phyloP scores from a whole-genome alignment of 2,888 invertebrate species.

The Drosophila limbata region DNA sequence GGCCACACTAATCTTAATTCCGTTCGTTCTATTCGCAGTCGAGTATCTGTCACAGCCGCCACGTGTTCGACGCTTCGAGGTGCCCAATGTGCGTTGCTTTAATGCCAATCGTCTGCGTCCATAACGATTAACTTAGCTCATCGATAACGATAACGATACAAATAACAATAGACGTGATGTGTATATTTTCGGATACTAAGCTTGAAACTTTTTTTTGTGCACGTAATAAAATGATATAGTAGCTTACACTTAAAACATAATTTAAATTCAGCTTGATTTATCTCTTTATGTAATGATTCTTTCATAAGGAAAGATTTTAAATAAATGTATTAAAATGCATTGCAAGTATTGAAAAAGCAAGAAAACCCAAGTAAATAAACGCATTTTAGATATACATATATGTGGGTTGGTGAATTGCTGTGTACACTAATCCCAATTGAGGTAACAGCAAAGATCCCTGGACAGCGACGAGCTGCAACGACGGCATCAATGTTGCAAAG shows the following conservation, averaged over 20 bases:
- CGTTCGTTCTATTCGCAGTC: constrained; percentile 47
- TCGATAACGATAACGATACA: not conserved
- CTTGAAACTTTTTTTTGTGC: constrained; percentile 41
- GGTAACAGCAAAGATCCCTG: no score
- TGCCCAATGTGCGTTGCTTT: constrained; percentile 57
- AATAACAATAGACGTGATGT: constrained; percentile 8
- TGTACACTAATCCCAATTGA: no score
- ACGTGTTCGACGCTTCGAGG: constrained; percentile 57
- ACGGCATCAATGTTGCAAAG: no score
- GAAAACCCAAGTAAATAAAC: no score
- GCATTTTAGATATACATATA: no score
- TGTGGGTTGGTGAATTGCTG: no score
- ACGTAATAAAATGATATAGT: constrained; percentile 44
- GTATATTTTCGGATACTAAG: not conserved
- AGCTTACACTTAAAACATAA: not conserved
- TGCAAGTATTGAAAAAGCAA: no score
- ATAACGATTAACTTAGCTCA: constrained; percentile 2
- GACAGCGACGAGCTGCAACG: no score
- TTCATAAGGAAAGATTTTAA: no score
- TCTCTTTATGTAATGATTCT: not conserved
- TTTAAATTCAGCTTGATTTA: not conserved
- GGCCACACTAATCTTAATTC: not conserved
- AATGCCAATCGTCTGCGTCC: constrained; percentile 40
- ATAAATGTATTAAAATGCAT: no score
- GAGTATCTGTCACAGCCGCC: constrained; percentile 66